These are phyloP conservation scores for Escarpia spicata DNA, from an alignment of 2,888 invertebrate species.

Conservation along the genomic window DNA sequence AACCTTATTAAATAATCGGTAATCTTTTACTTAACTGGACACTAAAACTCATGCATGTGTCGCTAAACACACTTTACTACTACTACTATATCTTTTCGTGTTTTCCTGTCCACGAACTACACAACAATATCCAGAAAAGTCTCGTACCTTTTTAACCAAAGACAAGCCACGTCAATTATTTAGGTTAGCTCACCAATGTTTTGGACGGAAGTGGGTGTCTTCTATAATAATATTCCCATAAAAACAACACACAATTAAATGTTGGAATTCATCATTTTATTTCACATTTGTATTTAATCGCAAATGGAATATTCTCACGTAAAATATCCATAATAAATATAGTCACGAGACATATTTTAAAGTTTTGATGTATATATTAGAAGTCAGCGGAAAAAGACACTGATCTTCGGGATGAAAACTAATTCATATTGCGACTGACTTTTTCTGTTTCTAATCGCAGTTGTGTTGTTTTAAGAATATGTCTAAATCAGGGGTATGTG, in stretches of 20 bases:
- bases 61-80: neutral
- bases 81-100: neutral
- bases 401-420: neutral
- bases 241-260: neutral
- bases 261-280: neutral
- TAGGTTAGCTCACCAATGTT: neutral
- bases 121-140: neutral
- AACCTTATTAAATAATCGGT: too few relatives aligned
- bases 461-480: neutral
- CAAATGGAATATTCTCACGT: neutral
- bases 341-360: neutral
- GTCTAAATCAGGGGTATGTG: neutral
- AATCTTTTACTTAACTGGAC: too few relatives aligned
- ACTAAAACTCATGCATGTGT: neutral
- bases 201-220: slow-evolving; percentile 1
- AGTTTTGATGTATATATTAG: neutral
- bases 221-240: neutral
- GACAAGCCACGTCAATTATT: neutral
- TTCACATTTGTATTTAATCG: neutral
- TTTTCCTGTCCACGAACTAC: neutral
- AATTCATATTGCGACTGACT: neutral
- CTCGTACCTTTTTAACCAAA: neutral
- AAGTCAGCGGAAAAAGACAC: neutral
- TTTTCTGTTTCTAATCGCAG: neutral
- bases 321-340: neutral